Conservation (phyloP, 2,888 invertebrate genomes). For the Fragum sueziense region DNA sequence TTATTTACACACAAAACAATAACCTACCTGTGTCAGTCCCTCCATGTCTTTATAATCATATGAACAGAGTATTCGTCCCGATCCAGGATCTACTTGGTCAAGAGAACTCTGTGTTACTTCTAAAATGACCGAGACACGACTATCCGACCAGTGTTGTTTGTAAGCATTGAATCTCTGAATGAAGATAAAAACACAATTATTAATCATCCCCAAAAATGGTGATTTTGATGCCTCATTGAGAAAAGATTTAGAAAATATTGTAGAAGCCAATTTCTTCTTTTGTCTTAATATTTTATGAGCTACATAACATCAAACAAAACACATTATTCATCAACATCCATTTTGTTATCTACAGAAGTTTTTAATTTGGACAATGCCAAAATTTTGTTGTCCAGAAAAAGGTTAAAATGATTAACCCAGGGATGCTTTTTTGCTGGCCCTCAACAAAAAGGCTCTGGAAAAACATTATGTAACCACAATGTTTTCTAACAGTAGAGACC, state of each 20-base stretch:
- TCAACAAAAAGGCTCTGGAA: too few relatives aligned
- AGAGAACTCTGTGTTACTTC: slow-evolving; percentile 96
- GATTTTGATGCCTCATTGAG: background rate
- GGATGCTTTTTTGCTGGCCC: too few relatives aligned
- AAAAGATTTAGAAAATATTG: background rate
- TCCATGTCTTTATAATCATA: slow-evolving; percentile 94
- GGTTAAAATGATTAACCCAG: too few relatives aligned
- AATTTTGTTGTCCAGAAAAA: too few relatives aligned
- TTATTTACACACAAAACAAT: background rate
- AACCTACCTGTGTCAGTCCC: slow-evolving; percentile 85
- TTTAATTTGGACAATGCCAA: too few relatives aligned
- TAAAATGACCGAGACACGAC: slow-evolving; percentile 91
- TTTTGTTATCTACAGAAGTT: too few relatives aligned
- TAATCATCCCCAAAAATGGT: background rate
- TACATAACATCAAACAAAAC: too few relatives aligned
- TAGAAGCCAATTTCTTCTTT: background rate
- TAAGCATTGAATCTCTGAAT: slow-evolving; percentile 92
- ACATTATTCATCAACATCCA: too few relatives aligned
- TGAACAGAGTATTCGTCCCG: slow-evolving; percentile 90
- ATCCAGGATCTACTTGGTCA: slow-evolving; percentile 95
- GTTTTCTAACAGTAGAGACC: too few relatives aligned
- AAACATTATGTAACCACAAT: too few relatives aligned
- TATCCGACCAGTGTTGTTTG: slow-evolving; percentile 98
- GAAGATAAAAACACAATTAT: background rate
- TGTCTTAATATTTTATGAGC: background rate